Evolutionary conservation across 2,113 vertebrate genomes (phyloP).

Genomic region (Ardeotis arabs): DNA sequence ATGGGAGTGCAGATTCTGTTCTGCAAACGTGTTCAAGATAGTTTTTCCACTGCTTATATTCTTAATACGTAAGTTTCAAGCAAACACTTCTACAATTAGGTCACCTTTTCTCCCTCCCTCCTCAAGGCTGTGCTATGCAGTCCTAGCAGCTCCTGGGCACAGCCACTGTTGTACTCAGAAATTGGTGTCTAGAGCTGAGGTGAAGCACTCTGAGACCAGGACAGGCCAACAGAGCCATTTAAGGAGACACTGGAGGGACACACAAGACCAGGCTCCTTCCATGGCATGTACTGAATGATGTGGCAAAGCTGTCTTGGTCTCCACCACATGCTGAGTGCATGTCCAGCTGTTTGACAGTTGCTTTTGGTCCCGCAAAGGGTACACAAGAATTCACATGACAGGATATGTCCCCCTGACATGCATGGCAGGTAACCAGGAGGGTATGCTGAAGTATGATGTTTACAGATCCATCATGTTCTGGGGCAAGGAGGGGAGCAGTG

Average conservation of each 20-base stretch:
- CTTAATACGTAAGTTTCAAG: background rate
- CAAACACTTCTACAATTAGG: background rate
- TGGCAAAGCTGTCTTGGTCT: background rate
- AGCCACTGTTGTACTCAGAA: slow-evolving; percentile 8
- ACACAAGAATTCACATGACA: too few relatives aligned
- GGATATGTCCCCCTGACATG: fast-evolving
- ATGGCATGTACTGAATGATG: background rate
- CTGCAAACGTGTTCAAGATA: background rate
- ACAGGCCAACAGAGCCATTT: background rate
- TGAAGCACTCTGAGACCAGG: background rate
- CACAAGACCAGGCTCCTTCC: background rate
- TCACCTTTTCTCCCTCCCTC: background rate
- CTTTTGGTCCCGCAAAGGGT: background rate
- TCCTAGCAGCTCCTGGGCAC: slow-evolving; percentile 1
- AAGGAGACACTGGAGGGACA: background rate
- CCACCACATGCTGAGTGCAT: background rate
- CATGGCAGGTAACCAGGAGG: background rate
- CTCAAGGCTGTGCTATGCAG: background rate
- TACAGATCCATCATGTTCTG: background rate
- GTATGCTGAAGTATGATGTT: fast-evolving
- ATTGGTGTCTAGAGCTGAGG: background rate
- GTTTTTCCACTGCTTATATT: background rate
- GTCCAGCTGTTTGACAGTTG: background rate
- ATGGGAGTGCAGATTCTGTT: background rate
- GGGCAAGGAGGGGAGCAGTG: background rate